These are phyloP conservation scores for Heliconius cydno DNA, from an alignment of 2,888 invertebrate species.

Conservation along the genomic window DNA sequence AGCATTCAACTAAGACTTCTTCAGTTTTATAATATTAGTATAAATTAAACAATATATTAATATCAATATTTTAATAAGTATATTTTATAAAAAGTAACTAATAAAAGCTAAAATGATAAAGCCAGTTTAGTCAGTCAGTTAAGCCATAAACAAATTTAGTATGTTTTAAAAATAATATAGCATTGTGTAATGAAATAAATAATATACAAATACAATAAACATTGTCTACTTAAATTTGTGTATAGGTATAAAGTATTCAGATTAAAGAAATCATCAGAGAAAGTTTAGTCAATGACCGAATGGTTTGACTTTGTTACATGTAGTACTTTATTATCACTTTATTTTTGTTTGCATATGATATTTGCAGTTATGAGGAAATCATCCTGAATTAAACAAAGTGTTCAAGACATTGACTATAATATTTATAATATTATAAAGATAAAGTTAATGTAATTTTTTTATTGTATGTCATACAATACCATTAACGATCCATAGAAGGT, in stretches of 20 bases:
- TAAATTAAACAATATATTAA: background rate
- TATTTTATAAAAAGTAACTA: background rate
- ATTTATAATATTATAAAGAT: background rate
- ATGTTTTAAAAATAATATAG: too few relatives aligned
- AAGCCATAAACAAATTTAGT: background rate
- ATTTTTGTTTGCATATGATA: conserved; percentile 5
- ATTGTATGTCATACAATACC: conserved; percentile 11
- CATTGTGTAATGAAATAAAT: too few relatives aligned
- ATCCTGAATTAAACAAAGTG: background rate
- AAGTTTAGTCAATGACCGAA: background rate
- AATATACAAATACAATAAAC: too few relatives aligned
- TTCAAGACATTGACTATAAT: background rate
- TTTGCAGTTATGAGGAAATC: background rate
- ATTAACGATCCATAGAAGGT: conserved; percentile 28
- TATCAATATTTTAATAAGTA: background rate
- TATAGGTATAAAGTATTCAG: background rate
- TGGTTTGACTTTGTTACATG: background rate
- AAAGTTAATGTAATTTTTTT: background rate
- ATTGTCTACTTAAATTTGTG: background rate
- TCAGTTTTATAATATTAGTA: background rate
- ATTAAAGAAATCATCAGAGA: background rate
- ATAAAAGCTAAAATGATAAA: background rate
- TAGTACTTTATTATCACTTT: background rate
- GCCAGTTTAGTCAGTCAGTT: background rate
- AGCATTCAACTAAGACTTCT: background rate